Percentiles rank a stretch among this genome's conserved stretches.
phyloP scores from a whole-genome alignment of 2,113 vertebrate species.

The Balaeniceps rex region DNA sequence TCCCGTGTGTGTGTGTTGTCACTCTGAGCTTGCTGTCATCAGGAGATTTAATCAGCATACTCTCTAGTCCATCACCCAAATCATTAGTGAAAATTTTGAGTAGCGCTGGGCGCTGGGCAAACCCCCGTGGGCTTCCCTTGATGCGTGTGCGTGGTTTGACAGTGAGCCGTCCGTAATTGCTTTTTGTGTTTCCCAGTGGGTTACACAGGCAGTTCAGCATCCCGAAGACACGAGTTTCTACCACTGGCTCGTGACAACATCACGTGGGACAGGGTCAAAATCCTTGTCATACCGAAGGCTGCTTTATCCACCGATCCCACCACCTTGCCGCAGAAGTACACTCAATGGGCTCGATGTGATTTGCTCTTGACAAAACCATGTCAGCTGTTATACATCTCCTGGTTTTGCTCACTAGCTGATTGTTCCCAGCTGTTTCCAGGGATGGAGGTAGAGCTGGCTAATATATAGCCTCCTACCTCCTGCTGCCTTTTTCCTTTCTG shows the following conservation, averaged over 20 bases:
- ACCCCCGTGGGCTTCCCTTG: neutral
- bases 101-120: neutral
- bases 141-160: accelerated
- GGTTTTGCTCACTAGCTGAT: neutral
- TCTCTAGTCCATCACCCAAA: neutral
- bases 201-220: neutral
- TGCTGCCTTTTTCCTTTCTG: accelerated
- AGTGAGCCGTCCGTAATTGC: accelerated
- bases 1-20: neutral
- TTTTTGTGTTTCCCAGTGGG: neutral
- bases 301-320: neutral
- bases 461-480: neutral
- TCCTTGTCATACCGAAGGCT: neutral
- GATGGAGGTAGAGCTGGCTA: neutral
- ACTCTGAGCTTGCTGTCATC: neutral
- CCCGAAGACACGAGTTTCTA: neutral
- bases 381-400: neutral
- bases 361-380: neutral
- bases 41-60: neutral
- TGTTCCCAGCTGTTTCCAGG: neutral
- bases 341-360: neutral
- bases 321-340: neutral
- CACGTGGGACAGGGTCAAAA: neutral
- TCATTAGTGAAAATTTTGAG: neutral
- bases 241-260: neutral